A percentile compares a stretch with the other conserved stretches of the same genome.
Evolutionary conservation across 1,140 invertebrate genomes (phyloP).

Genomic region (Branchinecta lynchi): DNA sequence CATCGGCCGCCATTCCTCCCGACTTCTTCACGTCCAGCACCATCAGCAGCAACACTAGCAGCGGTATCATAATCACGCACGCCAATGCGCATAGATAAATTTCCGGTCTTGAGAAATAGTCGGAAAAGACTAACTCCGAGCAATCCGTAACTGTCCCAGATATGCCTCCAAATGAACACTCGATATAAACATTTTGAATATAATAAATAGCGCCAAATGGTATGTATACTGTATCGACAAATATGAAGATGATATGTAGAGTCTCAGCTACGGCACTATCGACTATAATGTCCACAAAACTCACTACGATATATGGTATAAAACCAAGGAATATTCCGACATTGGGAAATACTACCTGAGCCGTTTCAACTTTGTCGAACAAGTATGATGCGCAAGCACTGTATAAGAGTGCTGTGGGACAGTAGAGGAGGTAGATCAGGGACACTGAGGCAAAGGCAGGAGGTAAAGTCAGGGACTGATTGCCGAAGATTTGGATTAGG

Average conservation of each 20-base stretch:
- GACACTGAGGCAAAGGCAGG: constrained; percentile 51
- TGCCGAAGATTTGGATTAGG: constrained; percentile 49
- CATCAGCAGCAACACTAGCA: constrained; percentile 46
- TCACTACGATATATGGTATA: constrained; percentile 53
- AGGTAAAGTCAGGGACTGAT: constrained; percentile 45
- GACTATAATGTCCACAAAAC: constrained; percentile 45
- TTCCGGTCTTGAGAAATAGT: constrained; percentile 49
- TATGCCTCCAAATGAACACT: constrained; percentile 24
- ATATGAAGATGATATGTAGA: constrained; percentile 50
- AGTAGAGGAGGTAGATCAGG: constrained; percentile 50
- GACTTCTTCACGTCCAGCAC: constrained; percentile 52
- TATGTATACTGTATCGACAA: constrained; percentile 57
- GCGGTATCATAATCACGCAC: constrained; percentile 40
- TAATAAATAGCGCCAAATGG: constrained; percentile 64
- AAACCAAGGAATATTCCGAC: constrained; percentile 55
- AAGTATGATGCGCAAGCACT: constrained; percentile 57
- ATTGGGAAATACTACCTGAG: constrained; percentile 57
- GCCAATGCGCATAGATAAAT: constrained; percentile 46
- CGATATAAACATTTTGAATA: constrained; percentile 45
- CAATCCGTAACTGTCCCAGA: constrained; percentile 38
- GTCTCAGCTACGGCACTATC: constrained; percentile 25
- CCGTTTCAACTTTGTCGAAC: constrained; percentile 64
- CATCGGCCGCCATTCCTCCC: constrained; percentile 36
- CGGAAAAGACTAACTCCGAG: constrained; percentile 39
- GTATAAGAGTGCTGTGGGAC: constrained; percentile 54